phyloP scores from a whole-genome alignment of 2,797 vertebrate genomes.

The Tragelaphus eurycerus region DNA sequence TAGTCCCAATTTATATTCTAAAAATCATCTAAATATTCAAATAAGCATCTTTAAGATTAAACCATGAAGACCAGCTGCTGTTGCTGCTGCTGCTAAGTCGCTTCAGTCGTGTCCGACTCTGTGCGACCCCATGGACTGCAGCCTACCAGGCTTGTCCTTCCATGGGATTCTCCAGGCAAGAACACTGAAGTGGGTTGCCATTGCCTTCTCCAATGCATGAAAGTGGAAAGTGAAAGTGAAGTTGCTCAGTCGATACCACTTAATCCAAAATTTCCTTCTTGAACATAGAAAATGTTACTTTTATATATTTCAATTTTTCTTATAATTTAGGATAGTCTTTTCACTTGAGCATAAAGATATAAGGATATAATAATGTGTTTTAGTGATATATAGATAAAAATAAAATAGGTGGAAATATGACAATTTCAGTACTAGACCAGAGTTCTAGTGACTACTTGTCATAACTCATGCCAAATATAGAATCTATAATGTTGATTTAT shows the following conservation, averaged over 20 bases:
- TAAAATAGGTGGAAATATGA: neutral
- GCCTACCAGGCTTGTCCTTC: too few species aligned
- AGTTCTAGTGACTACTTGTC: neutral
- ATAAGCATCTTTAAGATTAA: neutral
- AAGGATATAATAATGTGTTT: neutral
- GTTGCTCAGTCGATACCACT: neutral
- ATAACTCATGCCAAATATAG: neutral
- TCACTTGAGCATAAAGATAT: neutral
- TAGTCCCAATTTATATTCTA: neutral
- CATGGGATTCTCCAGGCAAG: too few species aligned
- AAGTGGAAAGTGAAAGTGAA: too few species aligned
- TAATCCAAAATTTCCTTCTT: neutral
- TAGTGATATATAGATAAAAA: neutral
- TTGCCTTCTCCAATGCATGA: too few species aligned
- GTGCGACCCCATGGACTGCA: too few species aligned
- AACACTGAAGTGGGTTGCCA: too few species aligned
- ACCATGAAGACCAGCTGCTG: neutral
- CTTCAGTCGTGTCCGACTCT: too few species aligned
- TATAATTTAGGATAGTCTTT: neutral
- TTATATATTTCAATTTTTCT: neutral
- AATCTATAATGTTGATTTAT: neutral
- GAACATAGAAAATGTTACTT: neutral
- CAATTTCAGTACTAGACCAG: neutral
- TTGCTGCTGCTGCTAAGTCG: too few species aligned
- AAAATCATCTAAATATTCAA: neutral